Percentiles rank a stretch among this genome's conserved stretches.
Evolutionary conservation across 2,888 invertebrate species (phyloP).

Genomic region (Cepaea hortensis): DNA sequence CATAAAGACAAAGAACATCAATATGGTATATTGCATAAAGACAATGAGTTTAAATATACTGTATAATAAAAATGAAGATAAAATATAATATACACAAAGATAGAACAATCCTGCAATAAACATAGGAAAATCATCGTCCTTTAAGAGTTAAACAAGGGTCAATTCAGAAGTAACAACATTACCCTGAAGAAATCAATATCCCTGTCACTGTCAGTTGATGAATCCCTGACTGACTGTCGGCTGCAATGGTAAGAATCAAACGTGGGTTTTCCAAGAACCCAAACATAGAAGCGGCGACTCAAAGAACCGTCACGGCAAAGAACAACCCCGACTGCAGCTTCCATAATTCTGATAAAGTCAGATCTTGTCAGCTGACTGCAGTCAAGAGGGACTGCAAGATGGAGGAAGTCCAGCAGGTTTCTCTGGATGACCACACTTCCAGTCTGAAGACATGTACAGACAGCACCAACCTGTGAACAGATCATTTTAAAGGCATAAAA

Average conservation of each 20-base stretch:
- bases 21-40: too few species aligned
- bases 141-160: background rate
- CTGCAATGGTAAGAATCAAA: constrained; percentile 43
- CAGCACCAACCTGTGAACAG: constrained; percentile 82
- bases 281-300: constrained; percentile 89
- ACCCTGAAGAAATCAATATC: constrained; percentile 79
- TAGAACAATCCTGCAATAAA: too few species aligned
- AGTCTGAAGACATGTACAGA: constrained; percentile 89
- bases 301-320: constrained; percentile 91
- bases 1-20: too few species aligned
- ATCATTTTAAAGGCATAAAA: background rate
- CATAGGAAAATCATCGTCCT: too few species aligned
- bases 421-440: constrained; percentile 88
- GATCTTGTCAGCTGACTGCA: constrained; percentile 82
- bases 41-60: too few species aligned
- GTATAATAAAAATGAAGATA: too few species aligned
- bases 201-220: constrained; percentile 59
- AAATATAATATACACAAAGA: too few species aligned
- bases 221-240: constrained; percentile 54
- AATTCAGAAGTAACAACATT: constrained; percentile 63
- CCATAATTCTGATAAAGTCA: constrained; percentile 85
- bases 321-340: constrained; percentile 84
- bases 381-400: constrained; percentile 90
- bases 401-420: constrained; percentile 88
- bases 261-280: constrained; percentile 82